These are phyloP conservation scores for Phengaris arion DNA, from an alignment of 2,888 invertebrate genomes.

Conservation along the genomic window DNA sequence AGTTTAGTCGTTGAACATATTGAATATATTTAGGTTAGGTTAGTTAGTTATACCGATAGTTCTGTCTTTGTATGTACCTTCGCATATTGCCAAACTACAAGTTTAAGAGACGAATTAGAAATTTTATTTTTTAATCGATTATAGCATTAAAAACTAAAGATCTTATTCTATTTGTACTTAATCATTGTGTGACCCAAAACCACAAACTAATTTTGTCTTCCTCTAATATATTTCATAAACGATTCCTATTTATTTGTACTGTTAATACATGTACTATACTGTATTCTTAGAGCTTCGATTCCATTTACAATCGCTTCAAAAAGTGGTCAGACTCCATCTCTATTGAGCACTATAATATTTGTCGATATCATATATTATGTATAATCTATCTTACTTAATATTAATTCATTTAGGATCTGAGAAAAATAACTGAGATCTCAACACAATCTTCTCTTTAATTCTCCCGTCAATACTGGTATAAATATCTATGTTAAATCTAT, in stretches of 20 bases:
- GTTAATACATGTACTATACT: neutral
- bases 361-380: constrained; percentile 39
- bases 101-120: neutral
- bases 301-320: neutral
- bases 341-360: constrained; percentile 47
- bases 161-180: constrained; percentile 16
- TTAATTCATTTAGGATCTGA: constrained; percentile 53
- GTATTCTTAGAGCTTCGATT: too few species aligned
- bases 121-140: neutral
- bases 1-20: neutral
- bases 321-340: constrained; percentile 30
- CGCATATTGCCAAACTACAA: neutral
- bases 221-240: neutral
- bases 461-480: constrained; percentile 64
- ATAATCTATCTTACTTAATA: constrained; percentile 56
- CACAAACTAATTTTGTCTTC: neutral
- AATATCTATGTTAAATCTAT: constrained; percentile 44
- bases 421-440: constrained; percentile 70
- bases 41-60: neutral
- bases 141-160: neutral
- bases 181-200: constrained; percentile 10
- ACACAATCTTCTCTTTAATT: constrained; percentile 61
- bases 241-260: neutral
- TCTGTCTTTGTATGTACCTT: neutral
- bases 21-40: too few species aligned